phyloP scores from a whole-genome alignment of 2,113 vertebrate genomes.

The Neolamprologus hecqui region DNA sequence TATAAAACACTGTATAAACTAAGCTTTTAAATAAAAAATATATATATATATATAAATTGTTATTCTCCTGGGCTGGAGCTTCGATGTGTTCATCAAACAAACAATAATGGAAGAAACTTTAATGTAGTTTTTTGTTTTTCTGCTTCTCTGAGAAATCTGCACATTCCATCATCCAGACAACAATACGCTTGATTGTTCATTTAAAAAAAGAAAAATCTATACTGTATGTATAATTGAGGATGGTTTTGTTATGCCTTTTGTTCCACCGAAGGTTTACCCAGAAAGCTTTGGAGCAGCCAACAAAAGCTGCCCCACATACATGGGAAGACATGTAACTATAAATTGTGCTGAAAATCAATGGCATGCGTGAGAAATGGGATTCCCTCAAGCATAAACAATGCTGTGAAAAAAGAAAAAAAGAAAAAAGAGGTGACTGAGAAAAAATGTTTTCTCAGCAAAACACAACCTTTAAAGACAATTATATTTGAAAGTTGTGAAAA shows the following conservation, averaged over 20 bases:
- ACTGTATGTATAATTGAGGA: constrained; percentile 25
- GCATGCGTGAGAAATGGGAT: constrained; percentile 49
- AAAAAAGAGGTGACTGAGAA: not conserved
- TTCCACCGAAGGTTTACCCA: constrained; percentile 28
- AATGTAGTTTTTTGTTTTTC: not conserved
- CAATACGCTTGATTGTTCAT: constrained; percentile 33
- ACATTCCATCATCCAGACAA: constrained; percentile 49
- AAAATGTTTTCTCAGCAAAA: not conserved
- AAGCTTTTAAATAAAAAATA: not conserved
- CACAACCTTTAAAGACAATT: not conserved
- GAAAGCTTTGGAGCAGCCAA: constrained; percentile 11
- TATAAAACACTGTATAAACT: not conserved
- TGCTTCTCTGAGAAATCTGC: not conserved
- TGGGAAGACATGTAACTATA: constrained; percentile 18
- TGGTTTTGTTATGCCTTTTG: constrained; percentile 40
- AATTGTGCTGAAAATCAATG: constrained; percentile 27
- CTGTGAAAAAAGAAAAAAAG: not conserved
- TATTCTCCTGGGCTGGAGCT: not conserved
- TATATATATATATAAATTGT: not conserved
- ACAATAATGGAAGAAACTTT: not conserved
- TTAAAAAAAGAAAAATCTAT: not conserved
- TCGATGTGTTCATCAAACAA: not conserved
- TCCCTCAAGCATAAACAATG: constrained; percentile 8
- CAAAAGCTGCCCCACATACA: constrained; percentile 67
- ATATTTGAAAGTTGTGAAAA: not conserved